These are phyloP conservation scores for Drosophila mojavensis DNA, from an alignment of 1,140 invertebrate genomes.

Conservation along the genomic window DNA sequence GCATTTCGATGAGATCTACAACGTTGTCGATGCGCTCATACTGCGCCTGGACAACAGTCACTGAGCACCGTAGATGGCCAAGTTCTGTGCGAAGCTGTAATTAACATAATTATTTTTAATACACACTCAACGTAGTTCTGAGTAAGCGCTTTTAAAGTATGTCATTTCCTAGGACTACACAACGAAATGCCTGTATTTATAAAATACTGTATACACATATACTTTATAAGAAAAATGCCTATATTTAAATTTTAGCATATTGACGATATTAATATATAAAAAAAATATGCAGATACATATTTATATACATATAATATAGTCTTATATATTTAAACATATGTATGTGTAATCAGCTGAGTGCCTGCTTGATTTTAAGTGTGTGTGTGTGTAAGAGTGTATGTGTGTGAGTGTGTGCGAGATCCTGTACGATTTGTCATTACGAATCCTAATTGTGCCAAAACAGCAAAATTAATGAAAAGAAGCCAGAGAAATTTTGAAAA, in stretches of 20 bases:
- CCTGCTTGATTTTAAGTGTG: neutral
- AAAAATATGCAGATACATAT: conserved; percentile 56
- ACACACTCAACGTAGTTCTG: conserved; percentile 53
- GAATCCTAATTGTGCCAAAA: conserved; percentile 79
- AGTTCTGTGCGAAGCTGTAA: conserved; percentile 15
- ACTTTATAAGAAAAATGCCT: conserved; percentile 13
- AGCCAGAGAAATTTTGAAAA: conserved; percentile 46
- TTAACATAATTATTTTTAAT: conserved; percentile 24
- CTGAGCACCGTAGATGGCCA: conserved; percentile 25
- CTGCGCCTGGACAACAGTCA: conserved; percentile 81
- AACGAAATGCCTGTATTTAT: conserved; percentile 80
- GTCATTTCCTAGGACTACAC: conserved; percentile 50
- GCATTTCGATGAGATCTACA: conserved; percentile 95
- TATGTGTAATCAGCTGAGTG: conserved; percentile 15
- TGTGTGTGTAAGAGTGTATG: conserved; percentile 11
- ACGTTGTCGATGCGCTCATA: conserved; percentile 80
- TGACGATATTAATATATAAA: conserved; percentile 53
- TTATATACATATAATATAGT: conserved; percentile 72
- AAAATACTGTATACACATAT: conserved; percentile 50
- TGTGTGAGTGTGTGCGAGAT: conserved; percentile 25
- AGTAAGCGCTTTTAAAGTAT: conserved; percentile 75
- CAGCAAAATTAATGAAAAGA: conserved; percentile 23
- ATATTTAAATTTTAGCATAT: conserved; percentile 55
- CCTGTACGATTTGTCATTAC: conserved; percentile 55
- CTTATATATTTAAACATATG: conserved; percentile 56